Base-by-base conservation (phyloP, 2,797 vertebrate species). In the Eulemur albifrons region DNA sequence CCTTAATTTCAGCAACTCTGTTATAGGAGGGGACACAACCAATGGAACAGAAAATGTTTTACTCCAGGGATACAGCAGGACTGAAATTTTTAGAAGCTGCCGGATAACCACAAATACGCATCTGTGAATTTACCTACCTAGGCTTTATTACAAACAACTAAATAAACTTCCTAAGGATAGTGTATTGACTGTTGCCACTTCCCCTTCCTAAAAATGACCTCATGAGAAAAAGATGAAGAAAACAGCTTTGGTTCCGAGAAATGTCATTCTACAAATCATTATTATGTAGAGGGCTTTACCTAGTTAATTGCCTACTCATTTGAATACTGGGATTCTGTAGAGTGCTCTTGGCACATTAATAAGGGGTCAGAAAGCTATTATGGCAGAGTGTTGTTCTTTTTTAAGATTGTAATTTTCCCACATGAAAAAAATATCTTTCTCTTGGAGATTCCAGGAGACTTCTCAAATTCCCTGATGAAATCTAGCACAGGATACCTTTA, bases 111-210 rank as follows among this genome's bases (percentile, higher is more conserved):
- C 61, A 25, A 10, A 80, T 30, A 79, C 4, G 4, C 73, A 69
- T 63, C 45, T 83, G 63, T 81, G 88, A 38, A 61, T 40, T 95
- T 96, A 45, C 75, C 97, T 97, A 76, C 93, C 79, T 2, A 1
- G 83, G 73, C 97, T 97, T 94, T 86, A 81, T 77, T 82, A 85
- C 82, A 95, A 96, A 96, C 70, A 84, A 87, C 96, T 94, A 67
- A 98, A 98, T 95, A 73, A 98, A 98, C 93, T 98, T 98, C 97
- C 35, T 70, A 43, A 61, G 84, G 2, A 10, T 59, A 21, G 94
- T 96, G 30, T 59, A 82, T 91, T 86, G 5, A 9, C 59, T 94
- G 21, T 72, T 93, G 87, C 96, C 90, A 75, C 95, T 32, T 72
- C 96, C 80, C 97, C 59, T 82, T 96, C 65, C 65, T 6, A 88